Evolutionary conservation across 2,888 invertebrate species (phyloP).

Genomic region (Netelia inedita): DNA sequence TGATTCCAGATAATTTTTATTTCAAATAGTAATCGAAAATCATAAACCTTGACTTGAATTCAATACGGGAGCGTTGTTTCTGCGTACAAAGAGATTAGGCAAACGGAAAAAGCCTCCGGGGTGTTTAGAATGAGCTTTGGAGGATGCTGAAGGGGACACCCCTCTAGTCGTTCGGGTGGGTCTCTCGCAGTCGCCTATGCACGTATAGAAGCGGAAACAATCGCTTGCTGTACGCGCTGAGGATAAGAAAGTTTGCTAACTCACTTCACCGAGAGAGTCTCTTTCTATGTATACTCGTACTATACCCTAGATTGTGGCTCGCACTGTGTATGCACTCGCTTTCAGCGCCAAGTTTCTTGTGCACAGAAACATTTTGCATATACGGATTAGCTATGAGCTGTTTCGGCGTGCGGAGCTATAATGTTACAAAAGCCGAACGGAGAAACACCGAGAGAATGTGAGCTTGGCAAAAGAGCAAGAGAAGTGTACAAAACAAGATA

Average conservation of each 20-base stretch:
- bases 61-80: not conserved
- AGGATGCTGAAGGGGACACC: slow-evolving; percentile 7
- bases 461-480: not conserved
- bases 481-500: slow-evolving; percentile 11
- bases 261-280: slow-evolving; percentile 36
- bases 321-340: slow-evolving; percentile 14
- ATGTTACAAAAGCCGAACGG: not conserved
- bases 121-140: not conserved
- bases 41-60: not conserved
- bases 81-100: not conserved
- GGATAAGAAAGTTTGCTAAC: slow-evolving; percentile 59
- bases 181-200: slow-evolving; percentile 4
- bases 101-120: slow-evolving; percentile 17
- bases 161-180: not conserved
- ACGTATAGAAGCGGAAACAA: slow-evolving; percentile 47
- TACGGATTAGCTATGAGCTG: slow-evolving; percentile 43
- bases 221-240: slow-evolving; percentile 28
- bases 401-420: slow-evolving; percentile 31
- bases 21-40: not conserved
- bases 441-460: not conserved
- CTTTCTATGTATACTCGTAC: slow-evolving; percentile 2
- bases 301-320: not conserved
- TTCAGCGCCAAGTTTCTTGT: slow-evolving; percentile 38
- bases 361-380: slow-evolving; percentile 43
- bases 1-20: no score